These are phyloP conservation scores for Drosophila robusta DNA, from an alignment of 2,888 invertebrate species.

Conservation along the genomic window DNA sequence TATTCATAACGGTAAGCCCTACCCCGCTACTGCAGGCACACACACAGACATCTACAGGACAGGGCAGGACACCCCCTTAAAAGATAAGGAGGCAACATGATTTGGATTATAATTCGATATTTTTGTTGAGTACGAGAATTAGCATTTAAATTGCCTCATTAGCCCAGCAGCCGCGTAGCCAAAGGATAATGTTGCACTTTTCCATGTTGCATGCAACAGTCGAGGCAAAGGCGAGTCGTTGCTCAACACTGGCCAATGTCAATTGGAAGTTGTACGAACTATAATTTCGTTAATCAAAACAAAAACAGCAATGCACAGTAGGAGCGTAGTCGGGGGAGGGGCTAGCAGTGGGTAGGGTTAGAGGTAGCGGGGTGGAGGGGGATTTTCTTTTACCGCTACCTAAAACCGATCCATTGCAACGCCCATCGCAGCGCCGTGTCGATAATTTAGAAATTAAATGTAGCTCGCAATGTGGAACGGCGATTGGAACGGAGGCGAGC, in stretches of 20 bases:
- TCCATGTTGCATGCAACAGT: slow-evolving; percentile 33
- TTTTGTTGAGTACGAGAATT: slow-evolving; percentile 62
- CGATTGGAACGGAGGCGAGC: neutral
- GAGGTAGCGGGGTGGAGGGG: neutral
- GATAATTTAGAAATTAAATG: slow-evolving; percentile 79
- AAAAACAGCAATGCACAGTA: slow-evolving; percentile 66
- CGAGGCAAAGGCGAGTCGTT: neutral
- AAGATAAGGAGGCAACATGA: slow-evolving; percentile 16
- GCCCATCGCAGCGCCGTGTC: slow-evolving; percentile 66
- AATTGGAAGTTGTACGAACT: slow-evolving; percentile 33
- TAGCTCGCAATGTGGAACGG: slow-evolving; percentile 40
- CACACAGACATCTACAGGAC: neutral
- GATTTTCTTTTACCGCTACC: slow-evolving; percentile 6
- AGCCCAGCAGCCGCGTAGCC: slow-evolving; percentile 10
- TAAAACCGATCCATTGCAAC: slow-evolving; percentile 35
- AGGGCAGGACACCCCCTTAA: slow-evolving; percentile 32
- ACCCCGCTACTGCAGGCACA: slow-evolving; percentile 52
- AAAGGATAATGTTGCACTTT: slow-evolving; percentile 33
- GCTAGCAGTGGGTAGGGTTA: neutral
- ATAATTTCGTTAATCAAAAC: slow-evolving; percentile 72
- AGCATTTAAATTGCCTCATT: slow-evolving; percentile 79
- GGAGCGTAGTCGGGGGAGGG: neutral
- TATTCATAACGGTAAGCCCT: slow-evolving; percentile 48
- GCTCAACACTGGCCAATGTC: slow-evolving; percentile 25
- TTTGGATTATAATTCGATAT: slow-evolving; percentile 77